These are phyloP conservation scores for Propsilocerus akamusi DNA, from an alignment of 1,140 invertebrate species.

Conservation along the genomic window DNA sequence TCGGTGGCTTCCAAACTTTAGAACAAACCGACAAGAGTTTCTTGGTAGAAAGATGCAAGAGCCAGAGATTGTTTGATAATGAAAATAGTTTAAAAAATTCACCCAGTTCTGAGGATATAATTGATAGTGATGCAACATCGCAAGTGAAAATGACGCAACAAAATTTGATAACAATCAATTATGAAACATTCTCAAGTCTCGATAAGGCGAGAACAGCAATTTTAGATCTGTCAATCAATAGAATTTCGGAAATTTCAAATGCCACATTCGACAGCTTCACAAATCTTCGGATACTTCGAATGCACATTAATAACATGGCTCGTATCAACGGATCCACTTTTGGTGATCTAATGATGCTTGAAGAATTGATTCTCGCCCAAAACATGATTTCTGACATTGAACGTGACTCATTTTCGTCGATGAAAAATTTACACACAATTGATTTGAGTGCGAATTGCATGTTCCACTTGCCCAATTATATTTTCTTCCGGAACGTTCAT, in stretches of 20 bases:
- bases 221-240: slow-evolving; percentile 3
- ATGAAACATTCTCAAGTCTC: not conserved
- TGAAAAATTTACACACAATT: slow-evolving; percentile 1
- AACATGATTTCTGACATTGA: not conserved
- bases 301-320: not conserved
- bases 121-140: not conserved
- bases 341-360: not conserved
- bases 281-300: not conserved
- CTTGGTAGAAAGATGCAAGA: too few relatives aligned
- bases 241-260: not conserved
- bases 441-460: not conserved
- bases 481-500: not conserved
- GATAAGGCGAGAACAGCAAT: not conserved
- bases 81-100: slow-evolving; percentile 1
- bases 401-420: not conserved
- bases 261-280: not conserved
- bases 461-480: not conserved
- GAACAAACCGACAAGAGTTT: too few relatives aligned
- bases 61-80: not conserved
- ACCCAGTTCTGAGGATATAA: too few relatives aligned
- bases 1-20: too few relatives aligned
- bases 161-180: not conserved
- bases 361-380: not conserved
- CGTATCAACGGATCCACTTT: not conserved
- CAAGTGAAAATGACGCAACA: not conserved